Percentiles rank a stretch among this genome's conserved stretches.
Evolutionary conservation across 2,888 invertebrate species (phyloP).

Genomic region (Caenorhabditis auriculariae): DNA sequence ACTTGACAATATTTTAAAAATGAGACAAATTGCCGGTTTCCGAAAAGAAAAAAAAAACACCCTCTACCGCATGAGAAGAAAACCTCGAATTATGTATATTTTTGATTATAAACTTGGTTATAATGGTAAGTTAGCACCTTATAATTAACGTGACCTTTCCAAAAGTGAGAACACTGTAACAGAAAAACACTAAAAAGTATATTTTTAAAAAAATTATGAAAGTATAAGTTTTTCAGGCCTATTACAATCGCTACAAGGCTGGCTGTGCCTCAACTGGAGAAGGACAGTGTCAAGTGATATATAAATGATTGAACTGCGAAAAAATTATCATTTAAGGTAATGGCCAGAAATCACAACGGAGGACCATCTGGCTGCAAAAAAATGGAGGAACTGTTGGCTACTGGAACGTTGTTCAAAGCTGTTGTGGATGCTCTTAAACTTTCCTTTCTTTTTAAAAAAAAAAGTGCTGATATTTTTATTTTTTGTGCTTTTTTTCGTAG

Average conservation of each 20-base stretch:
- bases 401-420: slow-evolving; percentile 46
- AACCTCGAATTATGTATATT: too few relatives aligned
- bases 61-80: too few relatives aligned
- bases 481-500: not conserved
- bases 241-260: slow-evolving; percentile 47
- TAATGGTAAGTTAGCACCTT: too few relatives aligned
- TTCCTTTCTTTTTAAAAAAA: not conserved
- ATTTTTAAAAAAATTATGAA: too few relatives aligned
- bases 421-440: slow-evolving; percentile 47
- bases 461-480: not conserved
- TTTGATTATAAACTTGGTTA: too few relatives aligned
- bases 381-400: slow-evolving; percentile 42
- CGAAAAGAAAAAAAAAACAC: too few relatives aligned
- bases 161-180: too few relatives aligned
- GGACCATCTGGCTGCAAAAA: slow-evolving; percentile 55
- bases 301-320: slow-evolving; percentile 6
- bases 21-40: too few relatives aligned
- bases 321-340: slow-evolving; percentile 19
- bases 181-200: too few relatives aligned
- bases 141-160: too few relatives aligned
- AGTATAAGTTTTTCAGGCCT: slow-evolving; percentile 36
- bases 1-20: too few relatives aligned
- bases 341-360: slow-evolving; percentile 50
- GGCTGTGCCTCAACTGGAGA: slow-evolving; percentile 35
- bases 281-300: slow-evolving; percentile 31